Base-by-base conservation (phyloP, 2,797 vertebrate genomes). In the Mareca strepera region DNA sequence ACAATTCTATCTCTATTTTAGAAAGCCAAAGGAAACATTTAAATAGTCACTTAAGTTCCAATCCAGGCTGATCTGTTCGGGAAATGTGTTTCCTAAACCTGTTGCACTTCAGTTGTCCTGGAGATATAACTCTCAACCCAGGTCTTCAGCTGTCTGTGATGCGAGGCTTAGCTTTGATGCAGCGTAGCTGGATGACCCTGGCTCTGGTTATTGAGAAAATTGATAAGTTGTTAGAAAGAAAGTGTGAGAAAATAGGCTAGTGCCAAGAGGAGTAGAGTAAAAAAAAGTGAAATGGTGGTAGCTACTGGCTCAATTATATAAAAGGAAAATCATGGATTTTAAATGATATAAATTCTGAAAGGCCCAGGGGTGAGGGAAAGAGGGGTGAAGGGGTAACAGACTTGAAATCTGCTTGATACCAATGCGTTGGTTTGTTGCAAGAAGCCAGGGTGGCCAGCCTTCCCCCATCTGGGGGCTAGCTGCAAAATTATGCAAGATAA, bases 51-150 rank as follows among this genome's bases (percentile, higher is more conserved):
- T 88, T 53, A 74, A 93, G 70, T 44, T 52, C n/a, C 80, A 84
- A 60, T 56, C 83, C 59, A 63, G 70, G 55, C 29, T 52, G 77
- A 92, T 75, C 82, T 41, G 29, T 15, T 3, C 64, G 64, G 82
- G 50, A 92, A 94, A 88, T 43, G 28, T 53, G 63, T 88, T 93
- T 84, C 80, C 52, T 76, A 48, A 43, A 88, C 46, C 52, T 84
- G 67, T 33, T 86, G 72, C 66, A 60, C 67, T 63, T 55, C 46
- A 59, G 43, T 86, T 94, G 69, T 84, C 67, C 80, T 53, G 74
- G 39, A 94, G 77, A 88, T 64, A 78, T 7, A 77, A 26, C 72
- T 64, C 87, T 39, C 55, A 76, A 20, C 67, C 46, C 77, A 31
- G 23, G 26, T 66, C 5, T 94, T 93, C 90, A 84, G 63, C 90